Evolutionary conservation across 2,888 invertebrate species (phyloP), one percentile per base, ranked within the genome.

Genomic region (Nomada flava): DNA sequence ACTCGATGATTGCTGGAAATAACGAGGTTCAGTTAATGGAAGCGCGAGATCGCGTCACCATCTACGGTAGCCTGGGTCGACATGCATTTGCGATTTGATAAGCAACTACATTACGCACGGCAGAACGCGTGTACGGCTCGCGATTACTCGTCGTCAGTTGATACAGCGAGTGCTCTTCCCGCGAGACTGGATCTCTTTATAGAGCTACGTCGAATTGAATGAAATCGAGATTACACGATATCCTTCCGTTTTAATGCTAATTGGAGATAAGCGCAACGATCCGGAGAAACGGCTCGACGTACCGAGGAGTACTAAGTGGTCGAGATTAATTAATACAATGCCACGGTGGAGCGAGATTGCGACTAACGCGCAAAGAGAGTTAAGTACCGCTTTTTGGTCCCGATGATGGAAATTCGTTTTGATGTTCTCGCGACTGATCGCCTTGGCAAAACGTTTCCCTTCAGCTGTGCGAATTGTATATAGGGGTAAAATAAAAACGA

Each of bases 11-110:
- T 42, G 65, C 63, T 13, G 26, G 53, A 76, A 79, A 69, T 74
- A 85, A 71, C 75, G 74, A 72, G 69, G 52, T 47, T 57, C 44
- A 65, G 5, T 44, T 74, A 65, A 18, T 36, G 53, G 63, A 82
- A 65, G 57, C 26, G 7, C n/a, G 26, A 29, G 57, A 55, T 55
- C 70, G 71, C 23, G 76, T 72, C 74, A 69, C 73, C 82, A 77
- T 81, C 69, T 74, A 81, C 70, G 69, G 73, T n/a, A 76, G n/a
- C 71, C 23, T 26, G 57, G 36, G 42, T 52, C 42, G 47, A n/a
- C 67, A 57, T 26, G 59, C 62, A 73, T 68, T 69, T 55, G 57
- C 64, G 59, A 55, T 57, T 74, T 55, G 80, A 86, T 85, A 85
- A 86, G 74, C 47, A 23, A 11, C 26, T n/a, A 20, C 59, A 74